Evolutionary conservation across 2,797 vertebrate species (phyloP).

Genomic region (Prunella strophiata): DNA sequence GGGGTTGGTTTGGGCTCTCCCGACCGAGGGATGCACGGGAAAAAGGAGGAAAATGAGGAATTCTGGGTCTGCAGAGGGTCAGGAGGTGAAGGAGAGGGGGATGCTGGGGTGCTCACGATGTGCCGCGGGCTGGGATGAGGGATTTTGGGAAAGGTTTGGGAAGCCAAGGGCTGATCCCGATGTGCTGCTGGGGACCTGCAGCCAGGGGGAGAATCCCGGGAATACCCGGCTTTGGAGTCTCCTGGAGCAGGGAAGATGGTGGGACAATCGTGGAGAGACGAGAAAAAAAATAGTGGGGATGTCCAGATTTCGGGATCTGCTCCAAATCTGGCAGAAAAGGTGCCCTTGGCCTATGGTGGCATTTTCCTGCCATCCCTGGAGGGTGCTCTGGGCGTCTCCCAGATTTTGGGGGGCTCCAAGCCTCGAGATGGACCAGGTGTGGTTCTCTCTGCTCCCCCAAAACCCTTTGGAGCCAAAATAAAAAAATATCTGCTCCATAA

Average conservation of each 20-base stretch:
- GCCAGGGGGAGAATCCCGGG: accelerated
- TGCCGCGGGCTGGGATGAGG: accelerated
- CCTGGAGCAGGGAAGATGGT: not conserved
- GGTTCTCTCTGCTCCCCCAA: not conserved
- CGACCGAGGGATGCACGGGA: accelerated
- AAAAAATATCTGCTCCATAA: not conserved
- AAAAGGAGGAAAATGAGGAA: not conserved
- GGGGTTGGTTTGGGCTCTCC: not conserved
- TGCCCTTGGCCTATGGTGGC: accelerated
- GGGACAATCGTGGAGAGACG: accelerated
- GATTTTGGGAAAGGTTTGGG: not conserved
- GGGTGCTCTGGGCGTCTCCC: accelerated
- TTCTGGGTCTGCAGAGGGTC: not conserved
- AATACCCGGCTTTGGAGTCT: accelerated
- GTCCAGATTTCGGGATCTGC: not conserved
- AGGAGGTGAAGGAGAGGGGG: not conserved
- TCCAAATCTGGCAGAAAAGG: not conserved
- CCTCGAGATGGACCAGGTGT: accelerated
- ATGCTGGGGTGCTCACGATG: accelerated
- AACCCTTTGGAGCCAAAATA: not conserved
- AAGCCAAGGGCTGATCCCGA: accelerated
- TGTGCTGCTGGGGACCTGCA: not conserved
- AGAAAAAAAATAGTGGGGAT: too few relatives aligned
- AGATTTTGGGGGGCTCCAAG: not conserved
- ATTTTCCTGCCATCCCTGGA: not conserved